Evolutionary conservation across 2,888 invertebrate species (phyloP), one percentile per base, ranked within the genome.

Genomic region (Gordius sp.): DNA sequence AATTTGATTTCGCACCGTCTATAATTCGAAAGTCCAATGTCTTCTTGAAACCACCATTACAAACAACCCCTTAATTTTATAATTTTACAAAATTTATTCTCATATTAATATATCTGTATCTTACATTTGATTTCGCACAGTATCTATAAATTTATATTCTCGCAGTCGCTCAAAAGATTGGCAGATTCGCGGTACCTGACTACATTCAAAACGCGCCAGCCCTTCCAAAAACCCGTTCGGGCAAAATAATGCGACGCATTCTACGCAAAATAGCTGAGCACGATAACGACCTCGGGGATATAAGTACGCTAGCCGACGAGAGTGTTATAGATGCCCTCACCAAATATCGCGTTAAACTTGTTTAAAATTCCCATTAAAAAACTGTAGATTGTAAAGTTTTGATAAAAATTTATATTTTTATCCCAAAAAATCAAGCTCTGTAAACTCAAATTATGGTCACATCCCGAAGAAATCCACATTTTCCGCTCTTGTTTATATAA

Each of bases 241-340:
- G 97, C 1, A 97, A 97, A 72, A 91, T 97, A 60, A 91, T 97
- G 84, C 76, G 97, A 60, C 76, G 97, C 61, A 81, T 97, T 59
- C 73, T 97, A 60, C 76, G 89, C 61, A 87, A 91, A 72, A 54
- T 54, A 18, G 55, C 55, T 26, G 8, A 54, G 16, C 87, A 89
- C 0, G 69, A 79, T 1, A 81, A 82, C 27, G 87, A 89, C 66
- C 77, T 91, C 28, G 91, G 91, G 1, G 91, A 91, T 69, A 78
- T 77, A 1, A 82, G 85, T 56, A 89, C 91, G 0, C 71, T 91
- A 62, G 86, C 86, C 23, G 89, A 91, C 66, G 82, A 82, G 63
- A 72, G 75, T 18, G 80, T 89, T 60, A 79, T 91, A 24, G 26
- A 25, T 16, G 26, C 4, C 25, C 20, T 54, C 4, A 54, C 27